Evolutionary conservation across 2,797 vertebrate genomes (phyloP).

Genomic region (Parotocinclus haroldoi): DNA sequence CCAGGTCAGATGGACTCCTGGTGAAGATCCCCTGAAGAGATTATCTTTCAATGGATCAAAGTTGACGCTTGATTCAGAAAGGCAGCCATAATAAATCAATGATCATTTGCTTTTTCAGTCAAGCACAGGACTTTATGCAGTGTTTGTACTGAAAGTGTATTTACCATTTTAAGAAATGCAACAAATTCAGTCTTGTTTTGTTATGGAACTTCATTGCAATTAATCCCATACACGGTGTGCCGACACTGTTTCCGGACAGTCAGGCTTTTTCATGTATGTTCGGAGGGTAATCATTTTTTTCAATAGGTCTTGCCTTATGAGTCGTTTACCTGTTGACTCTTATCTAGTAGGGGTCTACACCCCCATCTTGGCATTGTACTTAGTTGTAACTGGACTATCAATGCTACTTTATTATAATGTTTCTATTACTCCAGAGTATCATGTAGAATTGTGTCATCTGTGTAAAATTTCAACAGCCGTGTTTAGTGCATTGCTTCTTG

Average conservation of each 20-base stretch:
- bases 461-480: neutral
- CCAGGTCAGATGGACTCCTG: slow-evolving; percentile 41
- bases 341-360: slow-evolving; percentile 61
- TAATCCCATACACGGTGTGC: slow-evolving; percentile 57
- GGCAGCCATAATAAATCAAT: slow-evolving; percentile 40
- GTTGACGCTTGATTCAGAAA: slow-evolving; percentile 46
- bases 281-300: slow-evolving; percentile 60
- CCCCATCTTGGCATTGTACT: slow-evolving; percentile 58
- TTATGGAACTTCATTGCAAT: slow-evolving; percentile 52
- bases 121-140: slow-evolving; percentile 29
- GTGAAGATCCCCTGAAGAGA: slow-evolving; percentile 36
- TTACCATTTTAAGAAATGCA: slow-evolving; percentile 31
- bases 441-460: neutral
- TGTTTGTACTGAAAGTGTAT: slow-evolving; percentile 28
- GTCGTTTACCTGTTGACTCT: slow-evolving; percentile 48
- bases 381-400: slow-evolving; percentile 44
- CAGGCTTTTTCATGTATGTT: slow-evolving; percentile 45
- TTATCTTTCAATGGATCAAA: slow-evolving; percentile 50
- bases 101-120: slow-evolving; percentile 31
- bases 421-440: neutral
- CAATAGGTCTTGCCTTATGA: slow-evolving; percentile 45
- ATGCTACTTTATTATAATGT: neutral
- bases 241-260: slow-evolving; percentile 46
- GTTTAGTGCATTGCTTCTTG: neutral
- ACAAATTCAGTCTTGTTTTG: slow-evolving; percentile 30